A percentile compares a stretch with the other conserved stretches of the same genome.
Evolutionary conservation across 35 echinoderm and acorn worm genomes (phyloP).

Genomic region (Nesometra sesokonis): DNA sequence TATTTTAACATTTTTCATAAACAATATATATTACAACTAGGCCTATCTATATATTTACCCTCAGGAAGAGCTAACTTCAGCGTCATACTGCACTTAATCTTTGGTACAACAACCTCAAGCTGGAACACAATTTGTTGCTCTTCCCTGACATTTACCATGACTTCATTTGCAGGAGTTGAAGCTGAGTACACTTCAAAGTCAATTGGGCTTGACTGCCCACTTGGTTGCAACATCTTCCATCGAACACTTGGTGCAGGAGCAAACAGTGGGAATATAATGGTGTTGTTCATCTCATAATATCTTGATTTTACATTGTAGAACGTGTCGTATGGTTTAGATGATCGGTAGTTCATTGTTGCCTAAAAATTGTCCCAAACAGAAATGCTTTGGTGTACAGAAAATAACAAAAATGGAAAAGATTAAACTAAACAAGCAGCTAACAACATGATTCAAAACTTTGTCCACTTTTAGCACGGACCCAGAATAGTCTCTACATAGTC

Average conservation of each 20-base stretch:
- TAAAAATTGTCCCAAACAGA: no score
- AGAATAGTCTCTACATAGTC: no score
- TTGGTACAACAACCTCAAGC: conserved; percentile 39
- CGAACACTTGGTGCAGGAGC: conserved; percentile 51
- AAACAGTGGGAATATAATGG: conserved; percentile 23
- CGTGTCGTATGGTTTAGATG: conserved; percentile 43
- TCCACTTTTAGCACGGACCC: no score
- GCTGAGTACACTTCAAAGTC: conserved; percentile 54
- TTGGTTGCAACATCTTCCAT: conserved; percentile 39
- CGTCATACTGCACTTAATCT: conserved; percentile 36
- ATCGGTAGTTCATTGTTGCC: conserved; percentile 58
- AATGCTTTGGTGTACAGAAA: no score
- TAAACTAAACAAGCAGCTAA: no score
- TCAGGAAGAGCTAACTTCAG: conserved; percentile 39
- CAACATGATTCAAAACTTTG: no score
- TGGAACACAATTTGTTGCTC: conserved; percentile 24
- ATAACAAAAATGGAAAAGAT: no score
- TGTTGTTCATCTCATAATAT: conserved; percentile 35
- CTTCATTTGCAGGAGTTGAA: conserved; percentile 20
- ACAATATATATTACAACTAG: no score
- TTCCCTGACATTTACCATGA: conserved; percentile 34
- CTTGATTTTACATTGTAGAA: conserved; percentile 22
- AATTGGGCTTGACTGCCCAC: conserved; percentile 24
- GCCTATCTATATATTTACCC: no score
- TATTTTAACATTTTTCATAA: no score